Base-by-base conservation (phyloP, 2,113 vertebrate genomes). In the Psilopsiagon aymara region DNA sequence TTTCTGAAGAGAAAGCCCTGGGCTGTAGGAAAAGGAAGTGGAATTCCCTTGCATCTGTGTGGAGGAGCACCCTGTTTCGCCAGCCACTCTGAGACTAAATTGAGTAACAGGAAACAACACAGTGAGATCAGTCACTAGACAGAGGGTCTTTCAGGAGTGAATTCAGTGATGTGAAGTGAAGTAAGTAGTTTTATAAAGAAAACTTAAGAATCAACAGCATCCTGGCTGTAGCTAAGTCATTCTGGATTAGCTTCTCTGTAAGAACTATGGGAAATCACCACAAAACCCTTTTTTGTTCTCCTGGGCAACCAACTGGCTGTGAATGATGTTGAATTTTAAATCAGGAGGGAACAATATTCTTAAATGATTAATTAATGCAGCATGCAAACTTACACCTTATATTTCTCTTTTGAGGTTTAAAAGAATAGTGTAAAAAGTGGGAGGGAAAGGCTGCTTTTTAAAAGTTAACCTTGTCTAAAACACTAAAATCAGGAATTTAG, bases 61-160 rank as follows among this genome's bases (percentile, higher is more conserved):
- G 84, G 60, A 70, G 77, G n/a, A 64, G 13, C 82, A 73, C 62
- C 66, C n/a, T 11, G 63, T 44, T 46, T 71, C 51, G 17, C 18
- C 76, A 23, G 41, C 11, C 52, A 1, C 53, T 20, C 35, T 3
- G 20, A 43, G 19, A 25, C 4, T 2, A 10, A n/a, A 24, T 0
- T 1, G 23, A 75, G 7, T 6, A 47, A 25, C 66, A 90, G 79
- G 90, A 90, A 82, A 55, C 7, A 11, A 52, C 2, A 70, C 29
- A 3, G 11, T 4, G 17, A 70, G 35, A 76, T 10, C 74, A 59
- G 35, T 2, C 51, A 19, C 37, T 23, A 23, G 46, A 18, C 21
- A 17, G 29, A 23, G 63, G 39, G 33, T 79, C 27, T 47, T 7
- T 16, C 14, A 6, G 23, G 37, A 91, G 57, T 37, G 41, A 51